Evolutionary conservation across 2,888 invertebrate genomes (phyloP).

Genomic region (Netelia fuscicornis): DNA sequence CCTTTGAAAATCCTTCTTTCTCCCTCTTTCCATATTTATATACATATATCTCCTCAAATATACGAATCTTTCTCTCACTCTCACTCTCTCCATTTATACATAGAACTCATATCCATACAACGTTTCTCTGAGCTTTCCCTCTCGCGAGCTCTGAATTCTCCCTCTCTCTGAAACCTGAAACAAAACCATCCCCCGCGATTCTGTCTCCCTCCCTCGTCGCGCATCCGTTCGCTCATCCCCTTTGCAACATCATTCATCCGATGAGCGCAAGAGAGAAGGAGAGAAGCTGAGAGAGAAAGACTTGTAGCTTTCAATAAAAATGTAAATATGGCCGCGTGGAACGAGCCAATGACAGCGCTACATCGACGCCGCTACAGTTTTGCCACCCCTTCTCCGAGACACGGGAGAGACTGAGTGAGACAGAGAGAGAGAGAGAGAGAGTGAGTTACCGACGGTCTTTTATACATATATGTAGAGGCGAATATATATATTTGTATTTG

Average conservation of each 20-base stretch:
- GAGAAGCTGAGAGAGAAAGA: slow-evolving; percentile 67
- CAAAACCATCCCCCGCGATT: slow-evolving; percentile 41
- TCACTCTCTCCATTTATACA: slow-evolving; percentile 45
- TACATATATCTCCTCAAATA: slow-evolving; percentile 68
- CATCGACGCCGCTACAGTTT: slow-evolving; percentile 78
- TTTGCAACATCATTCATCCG: slow-evolving; percentile 69
- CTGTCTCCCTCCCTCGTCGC: slow-evolving; percentile 50
- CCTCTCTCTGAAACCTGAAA: slow-evolving; percentile 47
- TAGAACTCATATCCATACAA: not conserved
- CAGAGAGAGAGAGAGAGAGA: too few species aligned
- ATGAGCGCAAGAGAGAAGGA: slow-evolving; percentile 33
- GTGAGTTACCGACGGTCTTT: slow-evolving; percentile 2
- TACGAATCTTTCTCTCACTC: slow-evolving; percentile 67
- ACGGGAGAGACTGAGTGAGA: slow-evolving; percentile 12
- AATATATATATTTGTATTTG: slow-evolving; percentile 1
- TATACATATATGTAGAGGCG: not conserved
- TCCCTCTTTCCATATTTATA: slow-evolving; percentile 65
- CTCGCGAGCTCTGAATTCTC: slow-evolving; percentile 42
- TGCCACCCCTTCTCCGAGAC: slow-evolving; percentile 33
- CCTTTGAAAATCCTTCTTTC: slow-evolving; percentile 66
- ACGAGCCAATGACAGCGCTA: slow-evolving; percentile 85
- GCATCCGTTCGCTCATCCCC: slow-evolving; percentile 68
- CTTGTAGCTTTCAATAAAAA: slow-evolving; percentile 85
- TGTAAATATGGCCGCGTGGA: slow-evolving; percentile 85
- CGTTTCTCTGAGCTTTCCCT: not conserved